Percentiles rank a stretch among this genome's conserved stretches.
These are phyloP conservation scores for Penaeus chinensis DNA, from an alignment of 1,140 invertebrate species.

Conservation along the genomic window DNA sequence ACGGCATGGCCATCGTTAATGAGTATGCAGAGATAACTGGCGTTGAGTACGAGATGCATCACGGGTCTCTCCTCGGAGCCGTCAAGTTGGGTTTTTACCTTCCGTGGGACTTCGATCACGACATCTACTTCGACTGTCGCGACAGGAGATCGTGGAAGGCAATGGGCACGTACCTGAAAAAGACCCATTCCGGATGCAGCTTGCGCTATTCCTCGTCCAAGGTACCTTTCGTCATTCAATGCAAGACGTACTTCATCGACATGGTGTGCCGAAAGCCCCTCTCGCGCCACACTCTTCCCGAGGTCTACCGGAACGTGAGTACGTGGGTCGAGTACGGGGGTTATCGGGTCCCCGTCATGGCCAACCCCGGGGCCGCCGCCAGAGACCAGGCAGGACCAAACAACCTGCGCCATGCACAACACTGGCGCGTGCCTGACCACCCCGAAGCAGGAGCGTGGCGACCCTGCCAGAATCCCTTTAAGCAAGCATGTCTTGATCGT, in stretches of 20 bases:
- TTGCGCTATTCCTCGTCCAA: conserved; percentile 23
- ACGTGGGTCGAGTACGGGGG: conserved; percentile 65
- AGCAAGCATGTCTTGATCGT: conserved; percentile 65
- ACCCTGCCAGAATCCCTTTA: conserved; percentile 54
- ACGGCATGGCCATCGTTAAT: conserved; percentile 41
- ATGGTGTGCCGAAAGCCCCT: background rate
- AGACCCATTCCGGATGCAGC: conserved; percentile 1
- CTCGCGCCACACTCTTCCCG: conserved; percentile 23
- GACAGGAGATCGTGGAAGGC: conserved; percentile 45
- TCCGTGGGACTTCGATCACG: conserved; percentile 67
- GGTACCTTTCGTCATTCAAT: conserved; percentile 30
- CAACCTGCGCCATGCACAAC: conserved; percentile 64
- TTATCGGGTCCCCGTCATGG: conserved; percentile 64
- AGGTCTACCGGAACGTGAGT: conserved; percentile 53
- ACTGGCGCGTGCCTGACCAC: conserved; percentile 34
- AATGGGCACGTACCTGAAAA: conserved; percentile 11
- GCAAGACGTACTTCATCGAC: conserved; percentile 3
- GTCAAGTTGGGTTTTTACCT: conserved; percentile 65
- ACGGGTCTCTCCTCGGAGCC: conserved; percentile 65
- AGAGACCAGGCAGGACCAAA: conserved; percentile 66
- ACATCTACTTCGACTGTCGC: conserved; percentile 58
- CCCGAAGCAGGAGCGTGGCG: conserved; percentile 41
- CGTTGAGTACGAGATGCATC: conserved; percentile 65
- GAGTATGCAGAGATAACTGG: conserved; percentile 33
- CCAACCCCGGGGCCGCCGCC: conserved; percentile 66